Conservation (phyloP, 2,888 invertebrate genomes). For the Tinea pellionella region DNA sequence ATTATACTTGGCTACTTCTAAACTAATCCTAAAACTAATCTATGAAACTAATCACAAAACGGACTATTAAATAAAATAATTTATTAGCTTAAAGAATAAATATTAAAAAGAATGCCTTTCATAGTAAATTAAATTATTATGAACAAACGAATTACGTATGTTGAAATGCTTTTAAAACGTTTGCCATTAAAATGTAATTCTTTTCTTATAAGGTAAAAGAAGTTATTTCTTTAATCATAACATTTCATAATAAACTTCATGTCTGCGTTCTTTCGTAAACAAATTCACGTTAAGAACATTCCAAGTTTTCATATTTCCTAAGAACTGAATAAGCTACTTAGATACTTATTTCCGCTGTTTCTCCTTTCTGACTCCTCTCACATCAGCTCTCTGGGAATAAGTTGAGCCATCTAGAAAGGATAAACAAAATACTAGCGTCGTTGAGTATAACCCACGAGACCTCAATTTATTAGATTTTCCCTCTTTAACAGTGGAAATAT, state of each 20-base stretch:
- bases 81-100: too few species aligned
- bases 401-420: not conserved
- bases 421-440: conserved; percentile 14
- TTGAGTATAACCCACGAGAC: conserved; percentile 17
- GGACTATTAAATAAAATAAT: too few species aligned
- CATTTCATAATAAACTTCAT: not conserved
- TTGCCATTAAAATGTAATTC: too few species aligned
- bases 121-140: too few species aligned
- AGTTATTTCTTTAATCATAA: too few species aligned
- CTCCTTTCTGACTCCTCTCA: not conserved
- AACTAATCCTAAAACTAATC: too few species aligned
- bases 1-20: too few species aligned
- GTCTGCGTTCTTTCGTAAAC: not conserved
- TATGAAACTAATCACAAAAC: too few species aligned
- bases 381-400: not conserved
- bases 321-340: conserved; percentile 7
- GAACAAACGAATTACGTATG: too few species aligned
- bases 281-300: not conserved
- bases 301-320: conserved; percentile 3
- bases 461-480: conserved; percentile 22
- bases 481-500: conserved; percentile 20
- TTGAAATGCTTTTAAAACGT: too few species aligned
- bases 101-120: too few species aligned
- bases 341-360: not conserved
- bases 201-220: too few species aligned